A percentile compares a stretch with the other conserved stretches of the same genome.
phyloP scores from a whole-genome alignment of 2,113 vertebrate genomes.

The Scophthalmus maximus region DNA sequence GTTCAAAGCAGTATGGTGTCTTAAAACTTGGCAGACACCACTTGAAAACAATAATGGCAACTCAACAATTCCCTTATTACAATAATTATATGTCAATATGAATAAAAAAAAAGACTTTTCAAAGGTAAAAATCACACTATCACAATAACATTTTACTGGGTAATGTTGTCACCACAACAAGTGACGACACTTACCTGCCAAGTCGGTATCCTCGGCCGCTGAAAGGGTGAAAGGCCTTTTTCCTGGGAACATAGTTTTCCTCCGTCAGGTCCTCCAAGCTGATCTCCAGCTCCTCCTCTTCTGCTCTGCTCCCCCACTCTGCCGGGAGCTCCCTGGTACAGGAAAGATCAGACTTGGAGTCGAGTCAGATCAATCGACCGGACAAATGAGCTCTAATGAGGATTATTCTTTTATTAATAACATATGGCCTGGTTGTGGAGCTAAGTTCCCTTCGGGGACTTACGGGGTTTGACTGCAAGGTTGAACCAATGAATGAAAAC shows the following conservation, averaged over 20 bases:
- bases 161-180: neutral
- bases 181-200: constrained; percentile 86
- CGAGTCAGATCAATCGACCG: constrained; percentile 36
- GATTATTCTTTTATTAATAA: constrained; percentile 25
- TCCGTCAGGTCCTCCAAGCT: constrained; percentile 93
- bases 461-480: constrained; percentile 8
- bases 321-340: constrained; percentile 88
- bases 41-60: neutral
- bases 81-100: no score
- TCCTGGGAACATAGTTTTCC: constrained; percentile 86
- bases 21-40: neutral
- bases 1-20: constrained; percentile 28
- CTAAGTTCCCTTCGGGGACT: constrained; percentile 9
- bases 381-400: constrained; percentile 35
- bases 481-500: constrained; percentile 6
- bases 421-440: neutral
- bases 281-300: constrained; percentile 93
- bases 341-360: constrained; percentile 17
- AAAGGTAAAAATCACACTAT: no score
- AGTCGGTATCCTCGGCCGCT: constrained; percentile 92
- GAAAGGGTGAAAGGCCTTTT: constrained; percentile 91
- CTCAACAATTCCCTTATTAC: neutral
- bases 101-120: no score
- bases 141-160: neutral
- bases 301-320: constrained; percentile 87